These are phyloP conservation scores for Ophonus ardosiacus DNA, from an alignment of 2,888 invertebrate species.

Conservation along the genomic window DNA sequence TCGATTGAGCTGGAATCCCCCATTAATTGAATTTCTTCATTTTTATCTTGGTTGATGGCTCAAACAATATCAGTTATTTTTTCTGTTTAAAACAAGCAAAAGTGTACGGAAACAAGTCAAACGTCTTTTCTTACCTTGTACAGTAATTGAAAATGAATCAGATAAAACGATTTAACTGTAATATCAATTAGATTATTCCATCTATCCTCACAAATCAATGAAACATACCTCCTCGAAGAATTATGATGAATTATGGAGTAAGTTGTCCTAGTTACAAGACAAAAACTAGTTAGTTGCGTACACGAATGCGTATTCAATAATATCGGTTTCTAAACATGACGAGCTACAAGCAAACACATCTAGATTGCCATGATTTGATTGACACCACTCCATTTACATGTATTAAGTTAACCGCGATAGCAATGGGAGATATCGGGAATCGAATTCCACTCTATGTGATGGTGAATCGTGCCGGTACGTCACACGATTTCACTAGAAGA, in stretches of 20 bases:
- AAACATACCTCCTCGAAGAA: constrained; percentile 40
- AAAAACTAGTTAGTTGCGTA: constrained; percentile 56
- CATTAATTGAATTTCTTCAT: neutral
- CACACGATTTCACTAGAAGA: constrained; percentile 56
- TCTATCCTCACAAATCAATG: constrained; percentile 44
- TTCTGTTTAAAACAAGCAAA: neutral
- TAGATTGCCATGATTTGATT: constrained; percentile 57
- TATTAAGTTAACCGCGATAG: neutral
- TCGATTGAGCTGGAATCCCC: no score
- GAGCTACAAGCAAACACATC: constrained; percentile 36
- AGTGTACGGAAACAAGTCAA: constrained; percentile 43
- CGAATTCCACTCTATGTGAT: neutral
- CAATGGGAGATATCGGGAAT: neutral
- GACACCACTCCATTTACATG: constrained; percentile 39
- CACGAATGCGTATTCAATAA: neutral
- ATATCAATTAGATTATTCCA: constrained; percentile 45
- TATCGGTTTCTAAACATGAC: constrained; percentile 51
- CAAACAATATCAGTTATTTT: constrained; percentile 21
- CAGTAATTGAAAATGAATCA: constrained; percentile 38
- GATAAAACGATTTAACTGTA: constrained; percentile 41
- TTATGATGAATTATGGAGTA: constrained; percentile 54
- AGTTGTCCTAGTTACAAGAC: constrained; percentile 49
- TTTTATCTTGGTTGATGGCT: neutral
- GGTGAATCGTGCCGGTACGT: constrained; percentile 35
- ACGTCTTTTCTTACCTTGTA: constrained; percentile 39